Percentiles rank a stretch among this genome's conserved stretches.
Conservation (phyloP, 30 jellyfish, hydroid and myxozoan genomes). For the Nemopilema nomurai region DNA sequence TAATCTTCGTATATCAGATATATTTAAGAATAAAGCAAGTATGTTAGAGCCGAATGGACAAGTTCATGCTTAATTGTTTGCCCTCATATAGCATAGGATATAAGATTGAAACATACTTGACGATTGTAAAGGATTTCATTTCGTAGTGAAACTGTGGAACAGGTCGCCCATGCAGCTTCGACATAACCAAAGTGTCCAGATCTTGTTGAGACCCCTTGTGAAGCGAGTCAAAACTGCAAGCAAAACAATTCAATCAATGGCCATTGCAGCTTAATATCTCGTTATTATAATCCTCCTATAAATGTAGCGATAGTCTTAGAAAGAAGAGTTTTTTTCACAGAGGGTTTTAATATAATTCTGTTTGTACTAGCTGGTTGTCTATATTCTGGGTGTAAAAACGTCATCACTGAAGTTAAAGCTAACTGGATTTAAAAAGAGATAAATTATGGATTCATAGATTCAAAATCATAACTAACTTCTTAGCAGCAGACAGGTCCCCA, state of each 20-base stretch:
- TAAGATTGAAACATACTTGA: conserved; percentile 55
- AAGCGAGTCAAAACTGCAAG: conserved; percentile 80
- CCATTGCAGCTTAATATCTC: not conserved
- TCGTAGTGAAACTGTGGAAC: conserved; percentile 88
- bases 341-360: no score
- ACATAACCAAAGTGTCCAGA: conserved; percentile 61
- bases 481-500: conserved; percentile 93
- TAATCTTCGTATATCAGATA: no score
- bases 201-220: conserved; percentile 90
- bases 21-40: no score
- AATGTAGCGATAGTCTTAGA: no score
- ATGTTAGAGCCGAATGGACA: not conserved
- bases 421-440: no score
- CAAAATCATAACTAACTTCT: conserved; percentile 90
- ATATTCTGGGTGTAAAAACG: no score
- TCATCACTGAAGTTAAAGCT: no score
- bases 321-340: no score
- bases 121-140: conserved; percentile 88
- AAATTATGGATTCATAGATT: no score
- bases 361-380: no score
- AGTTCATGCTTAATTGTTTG: not conserved
- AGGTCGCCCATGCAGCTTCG: conserved; percentile 69
- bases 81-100: not conserved
- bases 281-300: no score
- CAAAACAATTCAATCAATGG: not conserved